phyloP scores from a whole-genome alignment of 1,140 invertebrate species.

The Anastrepha ludens region DNA sequence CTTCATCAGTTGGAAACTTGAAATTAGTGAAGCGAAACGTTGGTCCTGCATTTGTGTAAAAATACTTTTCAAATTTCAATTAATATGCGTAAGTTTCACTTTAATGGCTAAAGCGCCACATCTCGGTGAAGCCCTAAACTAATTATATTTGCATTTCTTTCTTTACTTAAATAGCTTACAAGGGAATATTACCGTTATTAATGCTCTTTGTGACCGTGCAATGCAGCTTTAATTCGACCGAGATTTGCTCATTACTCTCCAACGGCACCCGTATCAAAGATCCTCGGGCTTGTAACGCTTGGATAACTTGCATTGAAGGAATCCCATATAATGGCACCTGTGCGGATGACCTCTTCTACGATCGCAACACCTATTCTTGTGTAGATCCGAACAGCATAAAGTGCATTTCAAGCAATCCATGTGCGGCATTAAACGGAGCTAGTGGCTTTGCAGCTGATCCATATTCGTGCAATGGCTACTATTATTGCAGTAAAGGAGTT shows the following conservation, averaged over 20 bases:
- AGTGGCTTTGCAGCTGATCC: constrained; percentile 67
- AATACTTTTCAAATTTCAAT: no score
- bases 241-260: constrained; percentile 61
- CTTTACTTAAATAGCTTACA: not conserved
- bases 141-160: not conserved
- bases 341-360: constrained; percentile 61
- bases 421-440: constrained; percentile 57
- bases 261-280: constrained; percentile 67
- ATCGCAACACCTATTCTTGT: constrained; percentile 62
- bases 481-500: constrained; percentile 64
- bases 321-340: constrained; percentile 61
- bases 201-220: not conserved
- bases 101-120: no score
- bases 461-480: constrained; percentile 68
- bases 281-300: constrained; percentile 65
- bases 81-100: no score
- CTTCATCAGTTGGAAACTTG: not conserved
- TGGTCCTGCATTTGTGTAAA: not conserved
- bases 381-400: constrained; percentile 58
- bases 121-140: no score
- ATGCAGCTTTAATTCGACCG: constrained; percentile 61
- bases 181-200: not conserved
- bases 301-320: constrained; percentile 65
- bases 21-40: not conserved
- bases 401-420: constrained; percentile 68